These are phyloP conservation scores for Gisinianus flammeolus DNA, from an alignment of 2,888 invertebrate genomes.

Conservation along the genomic window DNA sequence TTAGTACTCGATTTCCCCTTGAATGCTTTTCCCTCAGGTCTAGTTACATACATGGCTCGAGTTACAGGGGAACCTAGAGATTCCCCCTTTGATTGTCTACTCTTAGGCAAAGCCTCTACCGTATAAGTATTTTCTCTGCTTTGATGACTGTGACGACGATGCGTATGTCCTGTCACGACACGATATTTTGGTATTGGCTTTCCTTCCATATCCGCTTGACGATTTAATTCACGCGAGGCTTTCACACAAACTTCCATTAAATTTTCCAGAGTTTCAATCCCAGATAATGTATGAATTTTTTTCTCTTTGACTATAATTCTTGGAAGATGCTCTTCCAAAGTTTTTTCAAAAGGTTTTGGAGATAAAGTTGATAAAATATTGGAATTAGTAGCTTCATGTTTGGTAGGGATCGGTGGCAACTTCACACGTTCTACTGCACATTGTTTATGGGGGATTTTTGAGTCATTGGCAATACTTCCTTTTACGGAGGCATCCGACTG, in stretches of 20 bases:
- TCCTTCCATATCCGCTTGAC: neutral
- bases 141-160: constrained; percentile 21
- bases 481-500: constrained; percentile 9
- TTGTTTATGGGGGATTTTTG: constrained; percentile 1
- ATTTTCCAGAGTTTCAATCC: constrained; percentile 30
- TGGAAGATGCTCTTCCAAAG: constrained; percentile 28
- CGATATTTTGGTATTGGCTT: constrained; percentile 24
- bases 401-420: constrained; percentile 34
- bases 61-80: no score
- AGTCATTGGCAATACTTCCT: neutral
- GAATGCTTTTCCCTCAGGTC: neutral
- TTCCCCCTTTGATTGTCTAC: neutral
- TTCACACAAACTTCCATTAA: constrained; percentile 41
- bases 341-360: constrained; percentile 18
- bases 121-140: constrained; percentile 32
- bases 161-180: constrained; percentile 30
- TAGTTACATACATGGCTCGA: neutral
- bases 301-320: constrained; percentile 33
- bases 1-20: neutral
- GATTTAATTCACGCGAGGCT: constrained; percentile 36
- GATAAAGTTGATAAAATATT: neutral
- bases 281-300: neutral
- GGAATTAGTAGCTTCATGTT: neutral
- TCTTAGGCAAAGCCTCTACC: constrained; percentile 26
- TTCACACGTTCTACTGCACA: constrained; percentile 23